Evolutionary conservation across 1,140 invertebrate species (phyloP).

Genomic region (Dolichoris vasculosae): DNA sequence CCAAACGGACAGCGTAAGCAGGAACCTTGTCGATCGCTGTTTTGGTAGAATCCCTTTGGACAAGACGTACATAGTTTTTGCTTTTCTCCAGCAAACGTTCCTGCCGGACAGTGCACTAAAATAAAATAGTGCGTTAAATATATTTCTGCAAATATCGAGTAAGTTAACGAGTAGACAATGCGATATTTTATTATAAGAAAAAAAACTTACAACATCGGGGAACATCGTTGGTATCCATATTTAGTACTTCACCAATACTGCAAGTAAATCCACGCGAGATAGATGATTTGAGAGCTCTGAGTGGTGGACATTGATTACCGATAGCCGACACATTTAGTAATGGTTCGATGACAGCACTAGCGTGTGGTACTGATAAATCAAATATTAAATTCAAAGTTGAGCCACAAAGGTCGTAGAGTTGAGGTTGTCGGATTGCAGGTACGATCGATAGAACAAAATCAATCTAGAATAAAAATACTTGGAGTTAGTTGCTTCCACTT

Average conservation of each 20-base stretch:
- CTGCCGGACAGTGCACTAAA: conserved; percentile 94
- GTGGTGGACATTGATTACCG: conserved; percentile 92
- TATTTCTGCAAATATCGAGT: too few species aligned
- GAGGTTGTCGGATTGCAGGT: conserved; percentile 89
- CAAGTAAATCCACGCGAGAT: conserved; percentile 94
- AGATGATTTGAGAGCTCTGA: conserved; percentile 89
- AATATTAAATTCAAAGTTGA: conserved; percentile 95
- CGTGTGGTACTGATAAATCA: conserved; percentile 93
- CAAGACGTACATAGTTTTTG: conserved; percentile 92
- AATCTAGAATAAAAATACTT: conserved; percentile 73
- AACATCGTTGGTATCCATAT: conserved; percentile 92
- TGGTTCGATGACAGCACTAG: conserved; percentile 92
- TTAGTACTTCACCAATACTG: conserved; percentile 93
- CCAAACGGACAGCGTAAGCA: conserved; percentile 92
- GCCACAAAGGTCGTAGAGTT: conserved; percentile 95
- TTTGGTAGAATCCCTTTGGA: conserved; percentile 93
- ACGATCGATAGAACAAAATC: conserved; percentile 91
- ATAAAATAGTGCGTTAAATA: conserved; percentile 26
- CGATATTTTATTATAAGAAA: conserved; percentile 11
- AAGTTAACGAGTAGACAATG: too few species aligned
- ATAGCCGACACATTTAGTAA: conserved; percentile 91
- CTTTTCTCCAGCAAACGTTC: conserved; percentile 92
- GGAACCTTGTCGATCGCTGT: conserved; percentile 89
- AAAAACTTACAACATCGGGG: conserved; percentile 90
- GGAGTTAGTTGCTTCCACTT: neutral